phyloP scores from a whole-genome alignment of 1,140 invertebrate species.

The Dendroctonus valens region DNA sequence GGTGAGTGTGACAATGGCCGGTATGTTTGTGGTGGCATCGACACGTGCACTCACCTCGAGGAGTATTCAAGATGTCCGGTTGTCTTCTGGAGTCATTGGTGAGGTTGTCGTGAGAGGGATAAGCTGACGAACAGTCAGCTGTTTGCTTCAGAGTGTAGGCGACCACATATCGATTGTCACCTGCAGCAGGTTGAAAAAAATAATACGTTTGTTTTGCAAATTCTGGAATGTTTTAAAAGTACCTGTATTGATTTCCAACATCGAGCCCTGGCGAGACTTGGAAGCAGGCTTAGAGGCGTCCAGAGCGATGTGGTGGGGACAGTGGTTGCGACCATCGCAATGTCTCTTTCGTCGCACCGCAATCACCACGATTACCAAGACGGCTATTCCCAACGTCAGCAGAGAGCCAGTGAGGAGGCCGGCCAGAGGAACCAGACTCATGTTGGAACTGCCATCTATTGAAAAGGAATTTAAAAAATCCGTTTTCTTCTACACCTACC shows the following conservation, averaged over 20 bases:
- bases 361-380: conserved; percentile 61
- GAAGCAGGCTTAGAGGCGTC: conserved; percentile 44
- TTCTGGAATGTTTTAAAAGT: not conserved
- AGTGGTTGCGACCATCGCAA: conserved; percentile 44
- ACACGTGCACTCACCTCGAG: conserved; percentile 47
- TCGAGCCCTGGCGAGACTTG: conserved; percentile 47
- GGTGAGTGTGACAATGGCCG: conserved; percentile 20
- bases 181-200: conserved; percentile 32
- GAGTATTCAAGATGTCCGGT: conserved; percentile 51
- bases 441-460: conserved; percentile 58
- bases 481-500: no score
- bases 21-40: conserved; percentile 27
- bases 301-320: conserved; percentile 42
- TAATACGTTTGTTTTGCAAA: conserved; percentile 1
- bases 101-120: conserved; percentile 21
- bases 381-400: conserved; percentile 61
- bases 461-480: no score
- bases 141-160: conserved; percentile 59
- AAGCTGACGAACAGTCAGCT: conserved; percentile 37
- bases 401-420: conserved; percentile 61
- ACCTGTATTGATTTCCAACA: conserved; percentile 58
- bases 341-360: conserved; percentile 53
- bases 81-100: conserved; percentile 37
- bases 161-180: conserved; percentile 59
- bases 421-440: conserved; percentile 62